These are phyloP conservation scores for Argyra leucocephala DNA, from an alignment of 2,888 invertebrate genomes.

Conservation along the genomic window DNA sequence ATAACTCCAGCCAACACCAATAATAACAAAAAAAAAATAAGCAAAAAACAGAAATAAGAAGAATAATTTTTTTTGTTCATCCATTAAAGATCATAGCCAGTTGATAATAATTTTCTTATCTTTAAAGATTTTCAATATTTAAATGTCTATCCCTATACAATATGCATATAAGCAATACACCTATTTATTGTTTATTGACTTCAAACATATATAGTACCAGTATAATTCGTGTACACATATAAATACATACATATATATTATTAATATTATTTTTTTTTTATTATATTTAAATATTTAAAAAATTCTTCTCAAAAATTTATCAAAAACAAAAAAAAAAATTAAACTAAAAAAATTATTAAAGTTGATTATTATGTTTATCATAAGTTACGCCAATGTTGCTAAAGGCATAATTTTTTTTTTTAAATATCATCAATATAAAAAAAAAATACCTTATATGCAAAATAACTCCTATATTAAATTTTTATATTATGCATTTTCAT, in stretches of 20 bases:
- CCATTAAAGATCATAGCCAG: neutral
- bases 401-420: neutral
- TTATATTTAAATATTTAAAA: neutral
- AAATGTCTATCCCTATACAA: neutral
- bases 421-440: no score
- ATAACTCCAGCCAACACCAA: no score
- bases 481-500: neutral
- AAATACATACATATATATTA: neutral
- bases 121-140: neutral
- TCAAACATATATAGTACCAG: no score
- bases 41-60: neutral
- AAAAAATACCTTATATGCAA: neutral
- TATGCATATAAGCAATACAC: neutral
- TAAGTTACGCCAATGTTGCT: conserved; percentile 3
- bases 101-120: conserved; percentile 6
- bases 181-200: neutral
- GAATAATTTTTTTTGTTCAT: neutral
- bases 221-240: neutral
- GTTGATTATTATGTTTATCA: conserved; percentile 4
- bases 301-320: neutral
- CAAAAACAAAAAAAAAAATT: neutral
- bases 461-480: neutral
- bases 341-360: neutral
- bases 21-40: neutral
- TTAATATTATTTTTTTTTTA: neutral